These are phyloP conservation scores for Acromyrmex echinatior DNA, from an alignment of 1,140 invertebrate genomes.

Conservation along the genomic window DNA sequence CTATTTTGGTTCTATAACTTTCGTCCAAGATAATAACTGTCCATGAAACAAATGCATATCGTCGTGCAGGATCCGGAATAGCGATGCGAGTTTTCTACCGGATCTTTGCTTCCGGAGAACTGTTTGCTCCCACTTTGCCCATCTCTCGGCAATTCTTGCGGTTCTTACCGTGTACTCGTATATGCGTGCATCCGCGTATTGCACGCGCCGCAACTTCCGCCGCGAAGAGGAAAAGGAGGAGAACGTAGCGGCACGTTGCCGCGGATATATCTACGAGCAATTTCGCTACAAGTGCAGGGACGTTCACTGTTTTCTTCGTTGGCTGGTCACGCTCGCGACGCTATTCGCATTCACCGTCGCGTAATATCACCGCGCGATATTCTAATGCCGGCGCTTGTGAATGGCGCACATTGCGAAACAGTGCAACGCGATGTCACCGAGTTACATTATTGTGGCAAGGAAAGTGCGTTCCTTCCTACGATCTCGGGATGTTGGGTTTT, in stretches of 20 bases:
- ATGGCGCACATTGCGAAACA: not conserved
- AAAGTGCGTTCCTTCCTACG: not conserved
- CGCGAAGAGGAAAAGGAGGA: not conserved
- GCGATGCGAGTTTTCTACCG: slow-evolving; percentile 5
- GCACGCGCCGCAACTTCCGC: slow-evolving; percentile 44
- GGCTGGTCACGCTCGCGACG: slow-evolving; percentile 11
- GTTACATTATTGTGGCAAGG: not conserved
- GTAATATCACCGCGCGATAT: slow-evolving; percentile 35
- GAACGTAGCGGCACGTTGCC: not conserved
- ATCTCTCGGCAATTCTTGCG: slow-evolving; percentile 39
- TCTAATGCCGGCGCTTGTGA: slow-evolving; percentile 16
- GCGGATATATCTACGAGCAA: slow-evolving; percentile 43
- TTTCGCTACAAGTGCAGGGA: slow-evolving; percentile 5
- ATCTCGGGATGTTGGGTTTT: not conserved
- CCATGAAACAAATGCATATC: slow-evolving; percentile 4
- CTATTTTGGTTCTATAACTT: not conserved
- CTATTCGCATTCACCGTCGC: slow-evolving; percentile 28
- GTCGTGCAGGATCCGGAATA: slow-evolving; percentile 8
- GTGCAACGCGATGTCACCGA: slow-evolving; percentile 11
- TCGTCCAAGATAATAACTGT: slow-evolving; percentile 25
- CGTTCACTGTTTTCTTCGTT: slow-evolving; percentile 6
- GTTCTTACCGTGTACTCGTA: slow-evolving; percentile 15
- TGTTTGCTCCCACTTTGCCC: slow-evolving; percentile 10
- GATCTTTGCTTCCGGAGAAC: slow-evolving; percentile 32
- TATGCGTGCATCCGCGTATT: slow-evolving; percentile 21